Base-by-base conservation (phyloP, 2,113 vertebrate species). In the Candoia aspera region DNA sequence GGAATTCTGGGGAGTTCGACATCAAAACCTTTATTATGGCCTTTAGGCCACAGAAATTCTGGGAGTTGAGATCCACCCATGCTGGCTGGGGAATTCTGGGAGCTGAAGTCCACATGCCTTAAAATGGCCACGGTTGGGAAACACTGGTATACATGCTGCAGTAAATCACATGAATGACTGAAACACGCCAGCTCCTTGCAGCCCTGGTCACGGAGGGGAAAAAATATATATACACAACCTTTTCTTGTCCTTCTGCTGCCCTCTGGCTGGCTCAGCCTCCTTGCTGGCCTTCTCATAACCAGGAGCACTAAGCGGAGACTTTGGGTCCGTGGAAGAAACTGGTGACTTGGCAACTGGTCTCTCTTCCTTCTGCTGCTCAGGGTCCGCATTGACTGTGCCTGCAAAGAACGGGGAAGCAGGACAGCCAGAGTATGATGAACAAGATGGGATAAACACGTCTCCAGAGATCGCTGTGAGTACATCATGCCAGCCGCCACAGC, bases 351-450 rank as follows among this genome's bases (percentile, higher is more conserved):
- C 96, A 3, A 19, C 95, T 90, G 93, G 95, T 54, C 96, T 97
- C 91, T 96, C 93, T 92, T 97, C 98, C 94, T 98, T 98, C 60
- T 94, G 93, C 93, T 97, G 97, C 90, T 97, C 96, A 83, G 96
- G 93, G 59, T 95, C 93, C 86, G 97, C 73, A 91, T 0, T 96
- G 91, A 92, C 96, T 96, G 98, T 98, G 96, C 94, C 98, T 98
- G 96, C 24, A 91, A 94, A 94, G 24, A 93, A 90, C 85, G 1
- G 84, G 79, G 88, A 90, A 57, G 29, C 19, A 8, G 24, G 42
- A 68, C 55, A 29, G 83, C 17, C 23, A 29, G 10, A 23, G 2
- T 8, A 9, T n/a, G 24, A 59, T 10, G 64, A 79, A 24, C 88
- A 79, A 21, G 8, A 49, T n/a, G 55, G 73, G 9, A 4, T 4